Conservation (phyloP, 2,797 vertebrate species). For the Gymnodraco acuticeps region DNA sequence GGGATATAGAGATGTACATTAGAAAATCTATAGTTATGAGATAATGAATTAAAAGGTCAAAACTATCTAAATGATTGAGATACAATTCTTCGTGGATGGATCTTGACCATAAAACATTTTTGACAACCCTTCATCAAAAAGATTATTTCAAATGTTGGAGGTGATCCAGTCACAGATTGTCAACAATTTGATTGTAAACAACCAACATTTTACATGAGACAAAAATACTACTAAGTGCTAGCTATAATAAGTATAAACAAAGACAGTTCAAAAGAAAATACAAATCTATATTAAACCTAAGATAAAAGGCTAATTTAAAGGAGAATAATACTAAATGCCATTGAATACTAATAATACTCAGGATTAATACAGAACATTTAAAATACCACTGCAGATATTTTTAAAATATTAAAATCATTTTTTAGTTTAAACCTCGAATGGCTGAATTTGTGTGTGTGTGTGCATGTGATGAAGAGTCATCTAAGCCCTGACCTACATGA, state of each 20-base stretch:
- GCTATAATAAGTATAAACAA: background rate
- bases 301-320: background rate
- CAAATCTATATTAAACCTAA: background rate
- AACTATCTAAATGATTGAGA: background rate
- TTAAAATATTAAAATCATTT: background rate
- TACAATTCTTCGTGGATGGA: background rate
- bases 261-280: background rate
- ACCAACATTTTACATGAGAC: slow-evolving; percentile 39
- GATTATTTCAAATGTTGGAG: slow-evolving; percentile 38
- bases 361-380: background rate
- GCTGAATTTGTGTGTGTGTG: background rate
- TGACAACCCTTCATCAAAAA: background rate
- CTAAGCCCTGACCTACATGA: slow-evolving; percentile 61
- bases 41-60: background rate
- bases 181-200: slow-evolving; percentile 25
- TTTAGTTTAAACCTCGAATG: slow-evolving; percentile 10
- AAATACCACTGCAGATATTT: background rate
- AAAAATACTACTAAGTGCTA: slow-evolving; percentile 10
- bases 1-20: background rate
- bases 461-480: slow-evolving; percentile 13
- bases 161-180: slow-evolving; percentile 64
- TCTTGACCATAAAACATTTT: slow-evolving; percentile 12
- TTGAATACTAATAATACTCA: slow-evolving; percentile 7
- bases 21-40: background rate
- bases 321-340: background rate